A percentile compares a stretch with the other conserved stretches of the same genome.
phyloP scores from a whole-genome alignment of 2,113 vertebrate species.

The Verasper variegatus region DNA sequence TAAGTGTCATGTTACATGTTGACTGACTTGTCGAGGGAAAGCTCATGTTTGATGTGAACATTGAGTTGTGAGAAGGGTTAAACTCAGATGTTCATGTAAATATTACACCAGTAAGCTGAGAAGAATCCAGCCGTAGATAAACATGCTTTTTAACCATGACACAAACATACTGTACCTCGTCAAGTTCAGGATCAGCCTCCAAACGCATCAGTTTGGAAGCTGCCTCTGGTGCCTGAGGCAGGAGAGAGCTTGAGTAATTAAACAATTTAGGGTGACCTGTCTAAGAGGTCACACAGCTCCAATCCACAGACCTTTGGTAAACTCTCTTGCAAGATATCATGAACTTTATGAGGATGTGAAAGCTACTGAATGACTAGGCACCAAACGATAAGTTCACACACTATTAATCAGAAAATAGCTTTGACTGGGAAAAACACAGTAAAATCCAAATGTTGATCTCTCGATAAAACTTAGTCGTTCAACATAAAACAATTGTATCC shows the following conservation, averaged over 20 bases:
- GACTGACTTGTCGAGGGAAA: too few relatives aligned
- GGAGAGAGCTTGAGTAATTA: conserved; percentile 79
- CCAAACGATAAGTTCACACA: conserved; percentile 1
- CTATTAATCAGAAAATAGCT: conserved; percentile 21
- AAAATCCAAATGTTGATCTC: neutral
- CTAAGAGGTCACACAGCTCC: conserved; percentile 60
- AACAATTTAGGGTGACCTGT: conserved; percentile 65
- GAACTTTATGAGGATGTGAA: neutral
- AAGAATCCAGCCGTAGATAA: neutral
- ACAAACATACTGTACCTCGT: conserved; percentile 75
- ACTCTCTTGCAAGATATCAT: conserved; percentile 43
- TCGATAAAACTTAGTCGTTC: too few relatives aligned
- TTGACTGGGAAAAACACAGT: neutral
- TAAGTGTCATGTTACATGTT: neutral
- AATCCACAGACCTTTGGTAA: conserved; percentile 38
- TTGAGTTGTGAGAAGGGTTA: neutral
- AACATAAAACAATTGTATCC: too few relatives aligned
- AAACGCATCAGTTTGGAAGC: conserved; percentile 82
- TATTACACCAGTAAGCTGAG: neutral
- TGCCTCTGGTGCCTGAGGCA: conserved; percentile 77
- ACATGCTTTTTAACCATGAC: conserved; percentile 54
- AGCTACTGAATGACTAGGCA: conserved; percentile 1
- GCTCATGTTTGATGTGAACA: neutral
- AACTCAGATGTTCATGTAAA: neutral
- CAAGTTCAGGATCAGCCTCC: conserved; percentile 77